Evolutionary conservation across 2,888 invertebrate genomes (phyloP), one percentile per base, ranked within the genome.

Genomic region (Lasioglossum pauxillum): DNA sequence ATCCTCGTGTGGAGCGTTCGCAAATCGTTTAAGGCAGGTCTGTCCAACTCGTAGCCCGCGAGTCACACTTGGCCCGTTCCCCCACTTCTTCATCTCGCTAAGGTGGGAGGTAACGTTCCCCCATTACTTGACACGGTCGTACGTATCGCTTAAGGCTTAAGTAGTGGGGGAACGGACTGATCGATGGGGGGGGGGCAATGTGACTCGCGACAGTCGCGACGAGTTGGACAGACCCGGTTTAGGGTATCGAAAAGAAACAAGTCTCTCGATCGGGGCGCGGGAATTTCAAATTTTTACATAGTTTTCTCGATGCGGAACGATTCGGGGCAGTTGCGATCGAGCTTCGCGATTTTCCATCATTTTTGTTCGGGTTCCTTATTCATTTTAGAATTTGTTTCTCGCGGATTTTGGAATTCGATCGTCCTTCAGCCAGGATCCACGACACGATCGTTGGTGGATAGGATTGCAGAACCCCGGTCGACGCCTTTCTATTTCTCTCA

Each of bases 261-360:
- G 46, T 46, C 16, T 5, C 38, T 81, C 76, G 27, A 44, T 0
- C 57, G n/a, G 12, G n/a, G 5, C 57, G 57, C n/a, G n/a, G n/a
- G n/a, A 57, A 12, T 12, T 10, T 57, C 12, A n/a, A 57, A n/a
- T 57, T 73, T 75, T 46, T 77, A 84, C 72, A 79, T 72, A 72
- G 7, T 83, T 82, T 44, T 12, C 75, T 84, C 75, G 57, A 80
- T 41, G 71, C 46, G 69, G 71, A 81, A 89, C 79, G 87, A 75
- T 85, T 83, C 87, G 88, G 84, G 83, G 80, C 69, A 10, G 14
- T 57, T n/a, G 12, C 12, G 57, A n/a, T n/a, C 71, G 38, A 23
- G 16, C 41, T 10, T 44, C 31, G 44, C 8, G 16, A 16, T 5
- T 31, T 19, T 8, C 41, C 7, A 16, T 38, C 4, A n/a, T n/a